Evolutionary conservation across 2,113 vertebrate species (phyloP).

Genomic region (Lynx canadensis): DNA sequence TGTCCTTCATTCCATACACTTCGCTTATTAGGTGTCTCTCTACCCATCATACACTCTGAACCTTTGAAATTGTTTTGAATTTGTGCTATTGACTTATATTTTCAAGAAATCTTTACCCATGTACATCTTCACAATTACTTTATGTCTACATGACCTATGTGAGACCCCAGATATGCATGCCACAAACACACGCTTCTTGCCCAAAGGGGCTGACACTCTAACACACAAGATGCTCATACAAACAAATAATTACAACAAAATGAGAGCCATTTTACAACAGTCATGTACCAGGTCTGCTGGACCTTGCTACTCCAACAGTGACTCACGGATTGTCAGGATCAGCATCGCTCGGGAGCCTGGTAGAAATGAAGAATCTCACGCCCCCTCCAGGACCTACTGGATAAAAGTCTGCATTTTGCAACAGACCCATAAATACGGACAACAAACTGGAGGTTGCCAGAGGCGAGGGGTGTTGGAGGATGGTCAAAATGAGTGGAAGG

Average conservation of each 20-base stretch:
- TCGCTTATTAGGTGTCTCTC: background rate
- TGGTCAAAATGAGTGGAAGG: background rate
- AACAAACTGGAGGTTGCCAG: background rate
- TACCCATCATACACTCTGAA: background rate
- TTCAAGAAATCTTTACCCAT: background rate
- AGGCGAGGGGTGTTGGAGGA: background rate
- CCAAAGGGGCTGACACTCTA: background rate
- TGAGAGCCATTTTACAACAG: background rate
- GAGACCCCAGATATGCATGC: background rate
- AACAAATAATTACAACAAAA: background rate
- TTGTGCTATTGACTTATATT: background rate
- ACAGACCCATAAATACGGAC: background rate
- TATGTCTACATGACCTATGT: background rate
- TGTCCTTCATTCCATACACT: background rate
- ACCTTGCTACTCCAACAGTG: too few relatives aligned
- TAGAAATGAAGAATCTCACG: background rate
- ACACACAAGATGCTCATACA: accelerated
- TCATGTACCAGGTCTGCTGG: background rate
- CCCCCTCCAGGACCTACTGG: background rate
- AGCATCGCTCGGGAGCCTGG: background rate
- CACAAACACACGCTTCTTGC: background rate
- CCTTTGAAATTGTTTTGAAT: background rate
- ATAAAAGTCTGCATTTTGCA: background rate
- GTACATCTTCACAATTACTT: background rate
- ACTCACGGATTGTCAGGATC: background rate